phyloP scores from a whole-genome alignment of 1,140 invertebrate genomes.

The Pteromalus puparum region DNA sequence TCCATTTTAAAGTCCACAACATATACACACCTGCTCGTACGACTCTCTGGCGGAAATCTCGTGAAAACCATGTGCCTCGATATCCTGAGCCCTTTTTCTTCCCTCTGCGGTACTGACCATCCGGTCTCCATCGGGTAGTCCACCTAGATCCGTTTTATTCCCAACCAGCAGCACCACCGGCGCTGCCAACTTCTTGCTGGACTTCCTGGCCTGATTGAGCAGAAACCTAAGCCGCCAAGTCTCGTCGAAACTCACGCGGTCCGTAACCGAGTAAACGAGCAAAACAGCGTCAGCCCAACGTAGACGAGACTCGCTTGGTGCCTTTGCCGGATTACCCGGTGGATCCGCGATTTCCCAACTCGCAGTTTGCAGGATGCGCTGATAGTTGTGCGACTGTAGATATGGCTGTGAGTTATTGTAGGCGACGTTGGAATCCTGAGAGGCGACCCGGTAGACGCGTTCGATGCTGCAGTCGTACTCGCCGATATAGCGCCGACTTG shows the following conservation, averaged over 20 bases:
- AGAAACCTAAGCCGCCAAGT: constrained; percentile 82
- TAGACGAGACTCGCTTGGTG: constrained; percentile 81
- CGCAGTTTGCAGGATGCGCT: neutral
- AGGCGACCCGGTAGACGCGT: constrained; percentile 79
- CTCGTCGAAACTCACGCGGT: constrained; percentile 90
- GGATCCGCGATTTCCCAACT: constrained; percentile 60
- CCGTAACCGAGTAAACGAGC: constrained; percentile 89
- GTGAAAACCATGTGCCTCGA: constrained; percentile 88
- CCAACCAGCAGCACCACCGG: constrained; percentile 85
- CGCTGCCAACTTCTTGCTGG: constrained; percentile 67
- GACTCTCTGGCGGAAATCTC: constrained; percentile 90
- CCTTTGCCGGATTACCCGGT: constrained; percentile 47
- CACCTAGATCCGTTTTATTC: constrained; percentile 86
- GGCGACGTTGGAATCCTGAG: neutral
- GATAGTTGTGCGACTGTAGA: neutral
- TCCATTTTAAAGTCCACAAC: no score
- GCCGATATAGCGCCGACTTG: constrained; percentile 88
- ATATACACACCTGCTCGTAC: constrained; percentile 81
- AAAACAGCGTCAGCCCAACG: constrained; percentile 91
- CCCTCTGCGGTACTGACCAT: constrained; percentile 86
- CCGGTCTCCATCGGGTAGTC: constrained; percentile 77
- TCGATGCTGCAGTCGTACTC: constrained; percentile 89
- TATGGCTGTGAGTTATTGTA: no score
- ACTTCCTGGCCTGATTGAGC: constrained; percentile 73
- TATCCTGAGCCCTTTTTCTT: constrained; percentile 83